A percentile compares a stretch with the other conserved stretches of the same genome.
These are phyloP conservation scores for Pao palembangensis DNA, from an alignment of 2,113 vertebrate genomes.

Conservation along the genomic window DNA sequence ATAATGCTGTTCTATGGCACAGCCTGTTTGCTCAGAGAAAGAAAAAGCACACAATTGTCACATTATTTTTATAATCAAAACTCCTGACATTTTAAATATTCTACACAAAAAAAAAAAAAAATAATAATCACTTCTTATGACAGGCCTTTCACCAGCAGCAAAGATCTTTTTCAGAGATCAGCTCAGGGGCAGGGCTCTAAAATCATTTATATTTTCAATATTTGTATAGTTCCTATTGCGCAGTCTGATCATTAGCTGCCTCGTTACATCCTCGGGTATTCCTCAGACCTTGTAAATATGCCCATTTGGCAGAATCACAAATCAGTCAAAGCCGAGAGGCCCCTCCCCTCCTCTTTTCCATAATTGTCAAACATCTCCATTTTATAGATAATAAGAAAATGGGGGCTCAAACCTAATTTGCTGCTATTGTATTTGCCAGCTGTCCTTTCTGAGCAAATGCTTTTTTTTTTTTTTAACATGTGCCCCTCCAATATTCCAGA, in stretches of 20 bases:
- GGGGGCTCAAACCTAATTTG: conserved; percentile 53
- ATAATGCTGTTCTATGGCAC: conserved; percentile 32
- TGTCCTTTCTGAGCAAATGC: conserved; percentile 29
- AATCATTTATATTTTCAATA: conserved; percentile 27
- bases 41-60: conserved; percentile 45
- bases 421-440: conserved; percentile 62
- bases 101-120: neutral
- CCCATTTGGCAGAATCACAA: conserved; percentile 9
- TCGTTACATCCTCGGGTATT: neutral
- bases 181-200: conserved; percentile 18
- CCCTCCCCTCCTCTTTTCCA: neutral
- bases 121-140: neutral
- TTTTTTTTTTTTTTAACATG: conserved; percentile 12
- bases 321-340: conserved; percentile 25
- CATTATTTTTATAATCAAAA: conserved; percentile 65
- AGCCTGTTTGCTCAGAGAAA: conserved; percentile 46
- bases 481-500: conserved; percentile 31
- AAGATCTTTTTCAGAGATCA: conserved; percentile 25
- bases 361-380: conserved; percentile 7
- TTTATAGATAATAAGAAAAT: conserved; percentile 41
- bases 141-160: conserved; percentile 57
- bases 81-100: conserved; percentile 27
- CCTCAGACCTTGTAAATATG: conserved; percentile 6
- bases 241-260: conserved; percentile 2
- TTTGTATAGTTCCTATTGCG: conserved; percentile 27